Evolutionary conservation across 2,888 invertebrate species (phyloP).

Genomic region (Pasiphila rectangulata): DNA sequence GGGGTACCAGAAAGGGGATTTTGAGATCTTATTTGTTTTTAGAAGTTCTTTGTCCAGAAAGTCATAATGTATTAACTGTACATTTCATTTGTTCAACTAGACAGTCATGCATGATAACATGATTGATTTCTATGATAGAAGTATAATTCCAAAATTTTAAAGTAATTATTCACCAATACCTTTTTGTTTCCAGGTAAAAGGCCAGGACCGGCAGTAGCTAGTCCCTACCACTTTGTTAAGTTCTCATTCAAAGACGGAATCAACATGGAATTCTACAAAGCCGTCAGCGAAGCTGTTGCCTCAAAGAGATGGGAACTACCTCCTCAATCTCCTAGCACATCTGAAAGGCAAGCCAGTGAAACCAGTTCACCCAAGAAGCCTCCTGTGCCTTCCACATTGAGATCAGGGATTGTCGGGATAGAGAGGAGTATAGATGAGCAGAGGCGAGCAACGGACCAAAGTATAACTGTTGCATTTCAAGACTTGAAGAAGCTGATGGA

Average conservation of each 20-base stretch:
- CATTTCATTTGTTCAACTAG: too few species aligned
- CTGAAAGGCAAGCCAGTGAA: constrained; percentile 37
- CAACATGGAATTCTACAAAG: constrained; percentile 81
- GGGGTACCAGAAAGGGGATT: too few species aligned
- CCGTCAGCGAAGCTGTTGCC: constrained; percentile 83
- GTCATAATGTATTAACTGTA: too few species aligned
- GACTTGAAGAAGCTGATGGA: constrained; percentile 96
- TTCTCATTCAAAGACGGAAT: constrained; percentile 93
- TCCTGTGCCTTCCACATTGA: constrained; percentile 82
- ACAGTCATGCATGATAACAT: too few species aligned
- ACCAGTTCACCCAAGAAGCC: constrained; percentile 45
- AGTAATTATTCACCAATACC: background rate
- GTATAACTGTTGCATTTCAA: constrained; percentile 96
- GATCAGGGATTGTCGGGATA: constrained; percentile 97
- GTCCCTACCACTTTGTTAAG: constrained; percentile 87
- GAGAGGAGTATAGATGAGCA: constrained; percentile 95
- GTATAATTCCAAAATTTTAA: too few species aligned
- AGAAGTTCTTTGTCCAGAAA: too few species aligned
- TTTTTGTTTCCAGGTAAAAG: constrained; percentile 75
- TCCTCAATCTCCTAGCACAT: constrained; percentile 44
- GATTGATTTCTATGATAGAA: too few species aligned
- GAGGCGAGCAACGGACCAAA: constrained; percentile 94
- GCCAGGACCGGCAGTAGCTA: constrained; percentile 87
- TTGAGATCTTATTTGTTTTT: too few species aligned
- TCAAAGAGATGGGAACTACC: constrained; percentile 84